Base-by-base conservation (phyloP, 2,797 vertebrate species). In the Craterocephalus amniculus region DNA sequence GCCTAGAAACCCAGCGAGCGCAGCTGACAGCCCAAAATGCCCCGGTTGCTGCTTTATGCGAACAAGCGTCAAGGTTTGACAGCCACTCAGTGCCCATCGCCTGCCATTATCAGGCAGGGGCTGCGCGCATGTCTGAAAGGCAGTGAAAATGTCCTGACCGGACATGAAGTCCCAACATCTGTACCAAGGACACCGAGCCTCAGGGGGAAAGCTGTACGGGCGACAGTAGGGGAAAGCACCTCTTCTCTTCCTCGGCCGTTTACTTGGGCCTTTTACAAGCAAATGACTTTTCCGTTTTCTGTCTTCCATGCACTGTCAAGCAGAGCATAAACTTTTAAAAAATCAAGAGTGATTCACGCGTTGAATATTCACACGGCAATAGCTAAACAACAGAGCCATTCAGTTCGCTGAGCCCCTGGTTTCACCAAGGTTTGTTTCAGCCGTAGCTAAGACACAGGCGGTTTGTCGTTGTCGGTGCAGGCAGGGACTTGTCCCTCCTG, bases 401-500 rank as follows among this genome's bases (percentile, higher is more conserved):
- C 82, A 90, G 63, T 11, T 45, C 71, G 29, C 11, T 51, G 72
- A 81, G 85, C 87, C 78, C 64, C 14, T 22, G 63, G 68, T 62
- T 74, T 88, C 87, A 71, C 72, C 68, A 87, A 89, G 75, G 79
- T 87, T 85, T 83, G 88, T 89, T 90, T 74, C 81, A 78, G 71
- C 70, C 43, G 70, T 55, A 74, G 81, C 80, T 63, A 76, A 76
- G 79, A 83, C 67, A 87, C 87, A 67, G 86, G 81, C 87, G 87
- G 83, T 79, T 83, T 65, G 67, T 74, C 49, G 32, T 70, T 73
- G 75, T 55, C 69, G 56, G 64, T 76, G 77, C 90, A 90, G 79
- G 92, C 87, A 73, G 72, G 49, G 85, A 91, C 91, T 87, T 87
- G 92, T 92, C 87, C 85, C 75, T 70, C 72, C 86, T 75, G 88